Evolutionary conservation across 2,797 vertebrate genomes (phyloP).

Genomic region (Sardinella longiceps): DNA sequence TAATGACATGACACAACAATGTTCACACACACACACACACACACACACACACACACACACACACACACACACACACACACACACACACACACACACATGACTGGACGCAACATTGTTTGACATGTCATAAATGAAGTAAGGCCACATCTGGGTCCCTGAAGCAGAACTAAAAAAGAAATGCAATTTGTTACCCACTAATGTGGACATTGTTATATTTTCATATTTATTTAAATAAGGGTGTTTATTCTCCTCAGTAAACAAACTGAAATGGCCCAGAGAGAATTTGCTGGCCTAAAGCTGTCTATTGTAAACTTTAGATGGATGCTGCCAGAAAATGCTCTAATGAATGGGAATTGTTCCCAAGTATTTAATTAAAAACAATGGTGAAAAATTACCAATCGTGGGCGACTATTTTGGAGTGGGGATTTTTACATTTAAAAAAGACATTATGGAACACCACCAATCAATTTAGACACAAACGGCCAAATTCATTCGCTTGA

Average conservation of each 20-base stretch:
- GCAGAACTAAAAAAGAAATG: not conserved
- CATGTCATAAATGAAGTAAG: not conserved
- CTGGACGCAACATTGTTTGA: not conserved
- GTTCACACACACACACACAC: not conserved
- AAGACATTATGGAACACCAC: not conserved
- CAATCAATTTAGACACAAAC: not conserved
- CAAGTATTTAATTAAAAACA: not conserved
- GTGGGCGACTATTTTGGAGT: not conserved
- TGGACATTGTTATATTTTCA: not conserved
- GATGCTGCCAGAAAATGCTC: not conserved
- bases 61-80: not conserved
- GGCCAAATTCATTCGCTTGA: not conserved
- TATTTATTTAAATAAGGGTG: not conserved
- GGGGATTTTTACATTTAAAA: not conserved
- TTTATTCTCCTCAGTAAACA: conserved; percentile 1
- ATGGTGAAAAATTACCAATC: not conserved
- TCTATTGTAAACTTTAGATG: not conserved
- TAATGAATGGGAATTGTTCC: not conserved
- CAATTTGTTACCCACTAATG: not conserved
- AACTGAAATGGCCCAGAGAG: not conserved
- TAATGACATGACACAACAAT: not conserved
- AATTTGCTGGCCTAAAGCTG: not conserved
- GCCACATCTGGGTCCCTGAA: not conserved
- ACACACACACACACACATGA: not conserved
- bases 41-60: not conserved